Evolutionary conservation across 2,888 invertebrate genomes (phyloP), one percentile per base, ranked within the genome.

Genomic region (Notocelia uddmanniana): DNA sequence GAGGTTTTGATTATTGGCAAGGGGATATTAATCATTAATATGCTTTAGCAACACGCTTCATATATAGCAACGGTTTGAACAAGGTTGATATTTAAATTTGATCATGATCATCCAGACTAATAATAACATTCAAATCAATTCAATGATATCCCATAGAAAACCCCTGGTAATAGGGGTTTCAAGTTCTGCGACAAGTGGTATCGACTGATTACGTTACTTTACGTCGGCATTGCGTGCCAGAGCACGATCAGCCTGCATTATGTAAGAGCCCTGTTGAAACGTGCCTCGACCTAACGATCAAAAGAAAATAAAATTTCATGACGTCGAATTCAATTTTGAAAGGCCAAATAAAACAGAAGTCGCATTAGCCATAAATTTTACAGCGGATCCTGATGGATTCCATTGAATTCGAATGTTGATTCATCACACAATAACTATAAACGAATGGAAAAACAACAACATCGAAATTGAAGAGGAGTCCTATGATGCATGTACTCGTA

Each of bases 141-240:
- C 15, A 15, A 26, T 19, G 13, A 31, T 6, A 31, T 19, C 23
- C 23, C 18, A 18, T 18, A 57, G 45, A 34, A 50, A 57, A 48
- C 15, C 55, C 6, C 26, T 15, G 19, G 41, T 58, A 15, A 66
- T 11, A 26, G 52, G 19, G 48, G 37, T 23, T 48, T 48, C n/a
- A 34, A 55, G 55, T 48, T 18, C 31, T 55, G 62, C 59, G 69
- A 69, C 60, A 76, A 78, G 77, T 76, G 77, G 73, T 77, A 80
- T 78, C 68, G 75, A 76, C 75, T 78, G 80, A 81, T 84, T 81
- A 86, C 76, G 68, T 37, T 71, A 41, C 23, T 72, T 72, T 62
- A 68, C 62, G 79, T 80, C 76, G 73, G 74, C 76, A 78, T 87
- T 78, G 86, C 87, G 87, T 88, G 87, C 78, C 76, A 74, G 62